phyloP scores from a whole-genome alignment of 2,797 vertebrate species.

The Pangasius mekongensis region DNA sequence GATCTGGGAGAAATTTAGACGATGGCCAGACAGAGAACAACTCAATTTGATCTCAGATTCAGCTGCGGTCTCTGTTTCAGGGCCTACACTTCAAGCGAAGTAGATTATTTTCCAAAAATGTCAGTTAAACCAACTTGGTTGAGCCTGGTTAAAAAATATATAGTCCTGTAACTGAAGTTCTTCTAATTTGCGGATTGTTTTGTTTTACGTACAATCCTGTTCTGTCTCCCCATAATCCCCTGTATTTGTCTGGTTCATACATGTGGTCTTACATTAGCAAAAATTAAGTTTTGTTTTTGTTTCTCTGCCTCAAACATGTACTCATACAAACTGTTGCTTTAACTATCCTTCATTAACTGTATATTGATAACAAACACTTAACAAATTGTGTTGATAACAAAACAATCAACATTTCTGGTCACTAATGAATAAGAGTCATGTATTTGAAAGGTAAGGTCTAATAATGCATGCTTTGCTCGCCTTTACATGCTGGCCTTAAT shows the following conservation, averaged over 20 bases:
- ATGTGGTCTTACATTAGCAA: neutral
- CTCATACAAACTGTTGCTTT: conserved; percentile 60
- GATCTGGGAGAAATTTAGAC: conserved; percentile 43
- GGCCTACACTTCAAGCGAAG: neutral
- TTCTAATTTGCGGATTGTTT: neutral
- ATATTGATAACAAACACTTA: neutral
- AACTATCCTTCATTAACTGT: neutral
- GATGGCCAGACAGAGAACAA: conserved; percentile 28
- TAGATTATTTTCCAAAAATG: neutral
- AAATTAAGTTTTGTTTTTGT: conserved; percentile 17
- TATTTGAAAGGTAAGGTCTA: neutral
- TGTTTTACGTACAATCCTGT: too few relatives aligned
- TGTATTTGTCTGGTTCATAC: neutral
- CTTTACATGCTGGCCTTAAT: conserved; percentile 40
- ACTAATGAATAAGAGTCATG: neutral
- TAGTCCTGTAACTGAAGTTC: neutral
- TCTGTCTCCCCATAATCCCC: neutral
- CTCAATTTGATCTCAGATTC: conserved; percentile 29
- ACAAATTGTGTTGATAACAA: neutral
- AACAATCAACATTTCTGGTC: neutral
- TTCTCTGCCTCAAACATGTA: conserved; percentile 55
- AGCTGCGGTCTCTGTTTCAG: neutral
- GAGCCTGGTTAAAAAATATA: neutral
- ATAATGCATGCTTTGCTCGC: conserved; percentile 21
- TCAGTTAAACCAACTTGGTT: too few relatives aligned